Evolutionary conservation across 2,113 vertebrate genomes (phyloP).

Genomic region (Mirza zaza): DNA sequence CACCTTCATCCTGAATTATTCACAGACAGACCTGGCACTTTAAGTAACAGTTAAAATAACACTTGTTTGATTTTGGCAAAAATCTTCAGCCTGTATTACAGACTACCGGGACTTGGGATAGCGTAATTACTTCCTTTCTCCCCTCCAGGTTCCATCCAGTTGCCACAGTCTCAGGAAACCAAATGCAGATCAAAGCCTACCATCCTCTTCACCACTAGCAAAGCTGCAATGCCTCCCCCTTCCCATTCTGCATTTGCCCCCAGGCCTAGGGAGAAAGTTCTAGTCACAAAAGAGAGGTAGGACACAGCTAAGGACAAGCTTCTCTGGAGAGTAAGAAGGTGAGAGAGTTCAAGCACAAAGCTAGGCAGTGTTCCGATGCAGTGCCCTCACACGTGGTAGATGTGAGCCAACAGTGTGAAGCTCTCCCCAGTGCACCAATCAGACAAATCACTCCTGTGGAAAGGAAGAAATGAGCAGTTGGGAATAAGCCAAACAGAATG

Average conservation of each 20-base stretch:
- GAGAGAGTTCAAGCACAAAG: background rate
- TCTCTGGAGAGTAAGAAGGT: background rate
- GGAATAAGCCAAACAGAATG: background rate
- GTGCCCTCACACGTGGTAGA: background rate
- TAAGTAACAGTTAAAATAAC: slow-evolving; percentile 32
- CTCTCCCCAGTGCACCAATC: background rate
- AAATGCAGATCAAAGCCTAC: background rate
- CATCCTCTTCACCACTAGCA: background rate
- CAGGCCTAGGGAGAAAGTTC: background rate
- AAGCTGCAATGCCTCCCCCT: background rate
- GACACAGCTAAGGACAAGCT: background rate
- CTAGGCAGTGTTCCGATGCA: background rate
- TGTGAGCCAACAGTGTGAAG: background rate
- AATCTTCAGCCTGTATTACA: background rate
- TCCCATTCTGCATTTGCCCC: background rate
- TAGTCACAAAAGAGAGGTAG: background rate
- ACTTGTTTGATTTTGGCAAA: background rate
- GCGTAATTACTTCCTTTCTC: background rate
- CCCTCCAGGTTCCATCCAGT: background rate
- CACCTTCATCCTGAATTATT: slow-evolving; percentile 3
- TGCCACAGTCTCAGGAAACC: background rate
- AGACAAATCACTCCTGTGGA: background rate
- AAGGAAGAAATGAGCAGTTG: background rate
- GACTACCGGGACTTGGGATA: background rate
- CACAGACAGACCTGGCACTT: background rate